Base-by-base conservation (phyloP, 2,888 invertebrate genomes). In the Archips crataeganus region DNA sequence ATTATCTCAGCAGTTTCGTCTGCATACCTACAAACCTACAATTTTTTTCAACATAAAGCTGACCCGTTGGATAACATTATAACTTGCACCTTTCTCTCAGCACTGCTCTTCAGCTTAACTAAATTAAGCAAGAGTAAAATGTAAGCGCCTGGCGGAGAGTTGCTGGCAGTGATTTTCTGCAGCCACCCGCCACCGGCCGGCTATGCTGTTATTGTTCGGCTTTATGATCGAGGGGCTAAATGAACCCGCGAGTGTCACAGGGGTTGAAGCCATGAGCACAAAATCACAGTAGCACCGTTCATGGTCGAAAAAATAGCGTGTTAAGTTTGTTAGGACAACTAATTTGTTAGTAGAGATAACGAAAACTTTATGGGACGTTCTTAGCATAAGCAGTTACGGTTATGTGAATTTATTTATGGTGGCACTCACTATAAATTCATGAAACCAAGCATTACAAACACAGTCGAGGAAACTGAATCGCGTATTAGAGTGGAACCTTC, bases 211-310 rank as follows among this genome's bases (percentile, higher is more conserved):
- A 84, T 84, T 85, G 83, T 85, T 77, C 66, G 76, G 77, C 78
- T 80, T 79, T 81, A 82, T 79, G 80, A 81, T 79, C 78, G 78
- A 80, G 84, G 83, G 83, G 84, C 84, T 81, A 83, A 84, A 84
- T 81, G 83, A 82, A 77, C 83, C 80, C 80, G 75, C 74, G 79
- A 76, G 79, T 75, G 69, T 75, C 75, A 70, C 75, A 79, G 81
- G 82, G 81, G 80, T 80, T 78, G 81, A 76, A 78, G n/a, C 3
- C 74, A 76, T 77, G 77, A 76, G 79, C 78, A 69, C 70, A 76
- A 49, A 45, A 34, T 54, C 39, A 42, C 61, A 71, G 64, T 59
- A 59, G 54, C n/a, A 15, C 15, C 9, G 39, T n/a, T 65, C 32
- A 60, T 60, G 1, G 36, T n/a, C 8, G 11, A 36, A 15, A 36